Base-by-base conservation (phyloP, 2,113 vertebrate species). In the Nematolebias whitei region DNA sequence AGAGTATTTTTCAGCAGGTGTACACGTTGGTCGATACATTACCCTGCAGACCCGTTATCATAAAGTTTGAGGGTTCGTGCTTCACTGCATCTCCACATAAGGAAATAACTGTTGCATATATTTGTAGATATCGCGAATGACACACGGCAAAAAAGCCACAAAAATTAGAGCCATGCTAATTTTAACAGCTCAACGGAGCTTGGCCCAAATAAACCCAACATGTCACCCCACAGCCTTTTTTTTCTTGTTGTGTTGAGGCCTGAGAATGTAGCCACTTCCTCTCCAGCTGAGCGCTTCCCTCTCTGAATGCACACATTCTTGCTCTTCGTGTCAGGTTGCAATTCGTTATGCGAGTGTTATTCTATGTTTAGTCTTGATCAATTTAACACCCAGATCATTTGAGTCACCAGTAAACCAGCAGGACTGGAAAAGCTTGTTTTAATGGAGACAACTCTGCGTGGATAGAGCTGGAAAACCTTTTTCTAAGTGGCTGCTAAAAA, bases 241-340 rank as follows among this genome's bases (percentile, higher is more conserved):
- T 24, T 70, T 32, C n/a, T 79, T 40, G 23, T 40, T 57, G 14
- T 35, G 56, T 12, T 38, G 44, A 71, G 73, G 71, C 53, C 47
- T 22, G 49, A 86, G 43, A 68, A 24, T 58, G 40, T 6, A 58
- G 62, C 74, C 84, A 85, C 85, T 89, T 90, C 87, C 89, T 76
- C 47, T 47, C 14, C 45, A 38, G 64, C 32, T 13, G 29, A 78
- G 49, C 7, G 41, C 69, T 80, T 82, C 81, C 68, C 70, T 40
- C 43, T 76, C 43, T 53, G 54, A 68, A 66, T n/a, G 12, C 13
- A 50, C 64, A 51, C 44, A 65, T 22, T 47, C 18, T 50, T 12
- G 7, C 51, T 18, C 48, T 43, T n/a, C 1, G 20, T 32, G 32
- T 60, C 55, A 66, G 23, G 39, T 72, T 70, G 67, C 55, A 50